Conservation (phyloP, 92 coral and sea anemone species). For the Parazoanthus swiftii region DNA sequence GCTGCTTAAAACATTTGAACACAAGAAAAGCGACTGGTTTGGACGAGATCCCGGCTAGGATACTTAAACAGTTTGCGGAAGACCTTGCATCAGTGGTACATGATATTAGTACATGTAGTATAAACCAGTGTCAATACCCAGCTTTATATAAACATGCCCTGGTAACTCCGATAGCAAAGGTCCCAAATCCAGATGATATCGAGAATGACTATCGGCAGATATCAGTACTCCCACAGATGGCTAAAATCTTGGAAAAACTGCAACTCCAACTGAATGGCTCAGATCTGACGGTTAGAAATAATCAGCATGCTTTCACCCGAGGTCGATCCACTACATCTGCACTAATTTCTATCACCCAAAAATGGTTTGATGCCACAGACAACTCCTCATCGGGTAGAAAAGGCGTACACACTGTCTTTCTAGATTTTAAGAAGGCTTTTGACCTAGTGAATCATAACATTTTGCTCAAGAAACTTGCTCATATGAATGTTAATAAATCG, state of each 20-base stretch:
- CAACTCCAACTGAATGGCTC: constrained; percentile 26
- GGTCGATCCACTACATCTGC: constrained; percentile 26
- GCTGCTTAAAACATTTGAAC: neutral
- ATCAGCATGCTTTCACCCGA: constrained; percentile 39
- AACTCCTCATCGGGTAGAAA: constrained; percentile 29
- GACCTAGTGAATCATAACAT: constrained; percentile 36
- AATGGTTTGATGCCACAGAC: constrained; percentile 32
- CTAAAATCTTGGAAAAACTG: constrained; percentile 30
- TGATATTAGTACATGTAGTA: constrained; percentile 9
- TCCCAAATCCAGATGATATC: constrained; percentile 20
- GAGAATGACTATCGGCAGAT: constrained; percentile 43
- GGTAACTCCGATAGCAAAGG: constrained; percentile 34
- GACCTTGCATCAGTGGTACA: constrained; percentile 14
- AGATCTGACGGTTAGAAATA: constrained; percentile 16
- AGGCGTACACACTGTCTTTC: constrained; percentile 35
- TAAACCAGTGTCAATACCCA: constrained; percentile 7
- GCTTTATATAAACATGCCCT: constrained; percentile 32
- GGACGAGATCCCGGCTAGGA: neutral
- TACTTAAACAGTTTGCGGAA: constrained; percentile 10
- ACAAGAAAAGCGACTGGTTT: neutral
- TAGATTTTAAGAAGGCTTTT: constrained; percentile 35
- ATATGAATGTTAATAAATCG: too few species aligned
- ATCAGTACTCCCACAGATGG: constrained; percentile 30
- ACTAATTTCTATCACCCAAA: constrained; percentile 21
- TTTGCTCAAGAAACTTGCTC: constrained; percentile 18